These are phyloP conservation scores for Amphiura filiformis DNA, from an alignment of 35 echinoderm and acorn worm species.

Conservation along the genomic window DNA sequence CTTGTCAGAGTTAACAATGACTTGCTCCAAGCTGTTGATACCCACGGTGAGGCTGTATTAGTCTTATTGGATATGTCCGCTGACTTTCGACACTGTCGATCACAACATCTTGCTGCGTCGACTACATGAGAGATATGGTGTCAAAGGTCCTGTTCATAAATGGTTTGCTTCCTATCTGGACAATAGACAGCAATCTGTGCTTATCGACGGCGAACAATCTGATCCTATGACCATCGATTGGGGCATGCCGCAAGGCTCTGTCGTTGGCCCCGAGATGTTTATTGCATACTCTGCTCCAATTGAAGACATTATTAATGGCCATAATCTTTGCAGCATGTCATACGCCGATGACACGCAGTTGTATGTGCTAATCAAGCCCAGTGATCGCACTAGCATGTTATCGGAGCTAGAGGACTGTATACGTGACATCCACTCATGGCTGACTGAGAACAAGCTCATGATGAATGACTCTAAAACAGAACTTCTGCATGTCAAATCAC, in stretches of 20 bases:
- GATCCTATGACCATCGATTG: constrained; percentile 9
- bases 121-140: not conserved
- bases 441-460: no score
- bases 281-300: constrained; percentile 11
- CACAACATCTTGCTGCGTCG: constrained; percentile 19
- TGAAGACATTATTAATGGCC: constrained; percentile 10
- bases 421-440: no score
- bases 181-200: not conserved
- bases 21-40: not conserved
- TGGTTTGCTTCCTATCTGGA: constrained; percentile 24
- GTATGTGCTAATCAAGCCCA: not conserved
- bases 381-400: not conserved
- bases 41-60: constrained; percentile 11
- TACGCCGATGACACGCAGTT: constrained; percentile 20
- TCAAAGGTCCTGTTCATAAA: not conserved
- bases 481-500: no score
- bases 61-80: constrained; percentile 10
- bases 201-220: not conserved
- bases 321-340: not conserved
- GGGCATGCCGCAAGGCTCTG: constrained; percentile 4
- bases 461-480: no score
- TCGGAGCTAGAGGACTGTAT: not conserved
- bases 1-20: constrained; percentile 26
- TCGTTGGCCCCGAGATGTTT: constrained; percentile 15
- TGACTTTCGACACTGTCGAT: constrained; percentile 29